Base-by-base conservation (phyloP, 2,113 vertebrate genomes). In the Hyperopisus bebe region DNA sequence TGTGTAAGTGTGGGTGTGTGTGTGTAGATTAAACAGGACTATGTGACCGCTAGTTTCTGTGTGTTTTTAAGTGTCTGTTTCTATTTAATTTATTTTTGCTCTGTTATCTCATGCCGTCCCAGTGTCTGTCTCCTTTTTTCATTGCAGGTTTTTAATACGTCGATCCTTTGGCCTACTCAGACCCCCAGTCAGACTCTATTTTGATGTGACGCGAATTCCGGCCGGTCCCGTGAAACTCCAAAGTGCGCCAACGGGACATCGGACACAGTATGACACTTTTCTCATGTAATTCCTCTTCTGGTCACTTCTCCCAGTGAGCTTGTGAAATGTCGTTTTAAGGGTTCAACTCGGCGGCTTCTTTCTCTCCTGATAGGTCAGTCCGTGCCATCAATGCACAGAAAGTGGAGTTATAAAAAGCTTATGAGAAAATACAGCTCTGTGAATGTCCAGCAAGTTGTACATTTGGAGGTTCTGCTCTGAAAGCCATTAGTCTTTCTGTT, bases 131-230 rank as follows among this genome's bases (percentile, higher is more conserved):
- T 94, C 39, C 94, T 80, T 80, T 80, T 90, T 90, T 92, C 91
- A 51, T 93, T 91, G 35, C 87, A 94, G 93, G 93, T 92, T 90
- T 93, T 53, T 91, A 89, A 88, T 51, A 92, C 94, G 89, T 74
- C 90, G 89, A 89, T 91, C 74, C 91, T 88, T 88, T 92, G 96
- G 95, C 95, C 96, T 95, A 91, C 92, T 90, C 92, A 80, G 48
- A 88, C 90, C 89, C 91, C 92, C 90, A 95, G 93, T 94, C 94
- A 94, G 93, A 94, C 93, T 95, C 92, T 94, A 92, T 94, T 91
- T 93, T 93, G 92, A 93, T 92, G 91, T 92, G 92, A 93, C 48
- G 91, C 94, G 93, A 94, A 93, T 89, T 92, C 93, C 93, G 91
- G 94, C 93, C 92, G 90, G 39, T 88, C 90, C 89, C 90, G 85